phyloP scores from a whole-genome alignment of 2,797 vertebrate species.

The Ciconia nigra region DNA sequence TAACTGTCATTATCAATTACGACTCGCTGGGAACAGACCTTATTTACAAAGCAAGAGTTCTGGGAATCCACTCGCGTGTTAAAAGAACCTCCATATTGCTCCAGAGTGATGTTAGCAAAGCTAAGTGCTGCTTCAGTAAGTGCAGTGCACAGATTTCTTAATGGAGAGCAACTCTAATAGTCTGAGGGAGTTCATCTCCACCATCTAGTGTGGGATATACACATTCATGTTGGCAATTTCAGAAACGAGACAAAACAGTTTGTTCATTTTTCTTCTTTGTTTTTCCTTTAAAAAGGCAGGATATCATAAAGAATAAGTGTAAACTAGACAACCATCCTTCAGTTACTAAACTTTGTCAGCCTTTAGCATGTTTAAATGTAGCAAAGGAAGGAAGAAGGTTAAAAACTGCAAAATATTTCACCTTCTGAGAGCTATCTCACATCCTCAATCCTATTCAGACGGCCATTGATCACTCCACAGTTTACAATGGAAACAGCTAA shows the following conservation, averaged over 20 bases:
- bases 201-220: not conserved
- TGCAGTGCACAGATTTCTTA: not conserved
- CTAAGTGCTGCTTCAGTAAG: constrained; percentile 37
- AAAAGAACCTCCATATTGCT: not conserved
- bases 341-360: not conserved
- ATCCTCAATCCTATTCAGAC: not conserved
- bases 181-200: not conserved
- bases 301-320: not conserved
- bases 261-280: not conserved
- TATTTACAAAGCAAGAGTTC: constrained; percentile 62
- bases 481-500: not conserved
- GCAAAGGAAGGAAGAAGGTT: not conserved
- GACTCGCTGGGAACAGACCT: constrained; percentile 7
- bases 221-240: not conserved
- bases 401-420: not conserved
- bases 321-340: not conserved
- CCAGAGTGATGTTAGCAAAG: not conserved
- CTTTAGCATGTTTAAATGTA: not conserved
- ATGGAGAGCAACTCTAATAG: not conserved
- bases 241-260: not conserved
- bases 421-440: not conserved
- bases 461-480: not conserved
- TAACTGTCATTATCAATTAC: constrained; percentile 57
- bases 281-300: not conserved
- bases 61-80: constrained; percentile 23